Evolutionary conservation across 2,113 vertebrate species (phyloP), one percentile per base, ranked within the genome.

Genomic region (Pitta sordida): DNA sequence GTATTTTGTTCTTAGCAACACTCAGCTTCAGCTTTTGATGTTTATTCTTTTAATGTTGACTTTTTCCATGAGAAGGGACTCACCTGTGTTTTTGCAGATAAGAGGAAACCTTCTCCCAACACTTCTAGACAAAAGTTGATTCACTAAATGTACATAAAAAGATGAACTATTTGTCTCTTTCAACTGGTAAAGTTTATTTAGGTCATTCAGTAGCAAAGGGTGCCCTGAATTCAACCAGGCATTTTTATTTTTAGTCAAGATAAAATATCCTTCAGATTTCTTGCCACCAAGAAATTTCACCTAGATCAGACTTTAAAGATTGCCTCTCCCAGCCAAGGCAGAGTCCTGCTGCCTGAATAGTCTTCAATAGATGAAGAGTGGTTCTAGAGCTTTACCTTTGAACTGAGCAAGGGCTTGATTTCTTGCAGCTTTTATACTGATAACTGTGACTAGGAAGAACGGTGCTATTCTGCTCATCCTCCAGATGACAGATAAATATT

Each of bases 1-100:
- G 86, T 74, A 92, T 83, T 94, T 89, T 64, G n/a, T 56, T 95
- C 90, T 82, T 91, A 83, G 26, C 49, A 71, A 69, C 52, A 64
- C 73, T 63, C 70, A 70, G 81, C 49, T 94, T 78, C 68, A 67
- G 64, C 71, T 93, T 79, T 58, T 88, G 73, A 64, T 60, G 23
- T 48, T 92, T 70, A 30, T 53, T 70, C 56, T 51, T 69, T 64
- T 51, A 79, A 64, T 27, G 41, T 46, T 70, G 30, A 17, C 20
- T 69, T 90, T 71, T 84, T 94, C 79, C 41, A 79, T 55, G 7
- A 49, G 55, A 87, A 80, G 69, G 7, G 17, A 81, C 74, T 83
- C 32, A 77, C 39, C 51, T 52, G 17, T 92, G 93, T 91, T 86
- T 76, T 59, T 75, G 68, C 68, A 81, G 79, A 64, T 88, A 86